A percentile compares a stretch with the other conserved stretches of the same genome.
phyloP scores from a whole-genome alignment of 2,888 invertebrate species.

The Ichneumoninae sp. region DNA sequence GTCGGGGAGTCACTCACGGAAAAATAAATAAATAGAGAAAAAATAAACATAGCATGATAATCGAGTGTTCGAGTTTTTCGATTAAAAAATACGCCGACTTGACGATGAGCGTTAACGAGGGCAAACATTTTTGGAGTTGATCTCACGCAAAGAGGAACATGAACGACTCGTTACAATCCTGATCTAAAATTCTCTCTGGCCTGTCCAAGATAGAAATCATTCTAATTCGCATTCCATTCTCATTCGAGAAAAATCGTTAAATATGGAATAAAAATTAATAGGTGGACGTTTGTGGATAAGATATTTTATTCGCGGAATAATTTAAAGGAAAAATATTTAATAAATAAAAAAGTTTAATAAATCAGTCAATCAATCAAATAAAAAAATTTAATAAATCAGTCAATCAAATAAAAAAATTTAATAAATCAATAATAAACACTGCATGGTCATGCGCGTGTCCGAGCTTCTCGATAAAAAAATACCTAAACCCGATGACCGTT shows the following conservation, averaged over 20 bases:
- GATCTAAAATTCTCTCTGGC: not conserved
- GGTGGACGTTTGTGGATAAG: not conserved
- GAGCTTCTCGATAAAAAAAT: conserved; percentile 26
- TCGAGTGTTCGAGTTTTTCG: not conserved
- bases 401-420: not conserved
- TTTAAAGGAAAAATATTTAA: not conserved
- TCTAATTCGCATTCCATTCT: conserved; percentile 26
- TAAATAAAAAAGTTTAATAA: too few species aligned
- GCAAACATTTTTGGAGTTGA: conserved; percentile 4
- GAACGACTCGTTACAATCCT: not conserved
- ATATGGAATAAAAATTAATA: not conserved
- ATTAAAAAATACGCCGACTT: conserved; percentile 39
- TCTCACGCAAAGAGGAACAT: not conserved
- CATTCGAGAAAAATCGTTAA: not conserved
- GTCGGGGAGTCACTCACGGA: not conserved
- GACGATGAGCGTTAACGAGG: conserved; percentile 18
- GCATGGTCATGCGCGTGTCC: not conserved
- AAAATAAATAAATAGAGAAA: not conserved
- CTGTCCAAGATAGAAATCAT: not conserved
- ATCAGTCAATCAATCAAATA: too few species aligned
- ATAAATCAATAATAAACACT: conserved; percentile 19
- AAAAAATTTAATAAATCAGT: not conserved
- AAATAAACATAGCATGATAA: conserved; percentile 18
- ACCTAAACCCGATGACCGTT: conserved; percentile 32
- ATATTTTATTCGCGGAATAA: not conserved